A percentile compares a stretch with the other conserved stretches of the same genome.
These are phyloP conservation scores for Agrotis exclamationis DNA, from an alignment of 2,888 invertebrate genomes.

Conservation along the genomic window DNA sequence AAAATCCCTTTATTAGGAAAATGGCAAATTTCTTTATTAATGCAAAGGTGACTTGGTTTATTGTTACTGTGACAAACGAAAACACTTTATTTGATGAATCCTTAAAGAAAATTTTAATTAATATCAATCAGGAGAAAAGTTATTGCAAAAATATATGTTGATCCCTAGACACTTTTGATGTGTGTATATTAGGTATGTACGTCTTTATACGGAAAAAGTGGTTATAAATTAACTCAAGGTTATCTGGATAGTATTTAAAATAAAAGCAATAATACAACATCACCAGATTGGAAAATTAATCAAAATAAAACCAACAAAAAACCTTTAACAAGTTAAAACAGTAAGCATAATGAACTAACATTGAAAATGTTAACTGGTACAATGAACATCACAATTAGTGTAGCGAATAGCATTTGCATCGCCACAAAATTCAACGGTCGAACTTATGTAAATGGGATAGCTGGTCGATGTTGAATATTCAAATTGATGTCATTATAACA, in stretches of 20 bases:
- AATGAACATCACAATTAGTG: slow-evolving; percentile 87
- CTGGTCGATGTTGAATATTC: slow-evolving; percentile 91
- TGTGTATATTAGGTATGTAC: too few relatives aligned
- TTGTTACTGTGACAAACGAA: too few relatives aligned
- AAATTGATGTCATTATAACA: slow-evolving; percentile 91
- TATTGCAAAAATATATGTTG: too few relatives aligned
- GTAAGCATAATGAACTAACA: slow-evolving; percentile 61
- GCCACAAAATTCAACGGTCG: slow-evolving; percentile 89
- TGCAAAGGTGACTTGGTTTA: too few relatives aligned
- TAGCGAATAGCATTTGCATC: slow-evolving; percentile 86
- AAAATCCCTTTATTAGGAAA: too few relatives aligned
- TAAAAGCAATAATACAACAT: neutral
- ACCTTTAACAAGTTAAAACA: slow-evolving; percentile 40
- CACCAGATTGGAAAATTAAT: neutral
- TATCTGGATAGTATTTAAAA: neutral
- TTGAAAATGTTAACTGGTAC: slow-evolving; percentile 76
- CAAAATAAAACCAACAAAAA: slow-evolving; percentile 15
- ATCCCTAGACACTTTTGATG: too few relatives aligned
- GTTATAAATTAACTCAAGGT: neutral
- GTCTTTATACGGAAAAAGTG: neutral
- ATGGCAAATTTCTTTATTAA: too few relatives aligned
- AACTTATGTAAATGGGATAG: slow-evolving; percentile 90
- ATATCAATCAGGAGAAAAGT: too few relatives aligned
- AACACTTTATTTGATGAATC: too few relatives aligned
- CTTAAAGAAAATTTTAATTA: too few relatives aligned